Conservation (phyloP, 35 echinoderm and acorn worm species). For the Diadema setosum region DNA sequence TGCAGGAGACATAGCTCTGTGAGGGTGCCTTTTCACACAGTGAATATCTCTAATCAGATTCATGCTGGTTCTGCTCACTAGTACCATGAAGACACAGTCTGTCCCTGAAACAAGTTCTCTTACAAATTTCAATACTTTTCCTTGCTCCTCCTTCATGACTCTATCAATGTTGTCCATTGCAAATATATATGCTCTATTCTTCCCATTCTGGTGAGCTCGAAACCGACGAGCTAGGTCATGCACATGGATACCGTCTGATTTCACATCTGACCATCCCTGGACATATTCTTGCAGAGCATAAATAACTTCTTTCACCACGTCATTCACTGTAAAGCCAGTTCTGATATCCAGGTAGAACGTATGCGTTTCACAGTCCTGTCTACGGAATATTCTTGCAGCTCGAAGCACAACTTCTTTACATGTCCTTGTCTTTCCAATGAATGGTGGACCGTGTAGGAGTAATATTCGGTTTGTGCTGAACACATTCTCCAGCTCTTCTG, state of each 20-base stretch:
- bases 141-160: not conserved
- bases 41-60: not conserved
- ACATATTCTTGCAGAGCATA: not conserved
- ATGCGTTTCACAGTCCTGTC: not conserved
- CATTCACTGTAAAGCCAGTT: not conserved
- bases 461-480: not conserved
- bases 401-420: not conserved
- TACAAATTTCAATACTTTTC: not conserved
- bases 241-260: not conserved
- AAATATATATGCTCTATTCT: not conserved
- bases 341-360: not conserved
- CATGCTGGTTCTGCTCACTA: not conserved
- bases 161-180: not conserved
- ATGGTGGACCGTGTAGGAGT: not conserved
- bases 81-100: not conserved
- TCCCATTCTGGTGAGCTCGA: not conserved
- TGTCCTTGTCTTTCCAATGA: not conserved
- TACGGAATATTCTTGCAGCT: not conserved
- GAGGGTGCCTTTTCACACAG: not conserved
- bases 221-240: not conserved
- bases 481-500: not conserved
- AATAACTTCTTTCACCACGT: not conserved
- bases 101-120: not conserved
- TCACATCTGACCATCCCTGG: not conserved
- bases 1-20: not conserved